Conservation (phyloP, 1,140 invertebrate species). For the Andricus grossulariae region DNA sequence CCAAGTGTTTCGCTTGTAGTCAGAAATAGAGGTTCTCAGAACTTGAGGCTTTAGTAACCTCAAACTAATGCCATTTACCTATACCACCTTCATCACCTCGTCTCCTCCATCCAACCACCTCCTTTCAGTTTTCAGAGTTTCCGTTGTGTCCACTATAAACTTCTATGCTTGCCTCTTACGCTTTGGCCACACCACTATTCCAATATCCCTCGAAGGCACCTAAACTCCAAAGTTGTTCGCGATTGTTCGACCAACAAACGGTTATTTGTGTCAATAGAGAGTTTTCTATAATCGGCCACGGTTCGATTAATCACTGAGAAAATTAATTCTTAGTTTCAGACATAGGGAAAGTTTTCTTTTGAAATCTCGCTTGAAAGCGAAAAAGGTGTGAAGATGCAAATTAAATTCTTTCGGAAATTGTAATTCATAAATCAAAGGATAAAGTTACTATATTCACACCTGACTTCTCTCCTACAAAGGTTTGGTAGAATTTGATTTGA, state of each 20-base stretch:
- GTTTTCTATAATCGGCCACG: conserved; percentile 1
- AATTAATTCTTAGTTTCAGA: not conserved
- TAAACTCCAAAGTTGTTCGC: conserved; percentile 46
- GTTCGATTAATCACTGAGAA: not conserved
- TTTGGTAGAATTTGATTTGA: too few relatives aligned
- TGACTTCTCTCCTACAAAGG: too few relatives aligned
- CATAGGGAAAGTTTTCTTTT: not conserved
- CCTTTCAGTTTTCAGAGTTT: conserved; percentile 46
- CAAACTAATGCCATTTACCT: conserved; percentile 63
- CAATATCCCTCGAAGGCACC: conserved; percentile 45
- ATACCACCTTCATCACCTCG: conserved; percentile 30
- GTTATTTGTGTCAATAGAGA: conserved; percentile 35
- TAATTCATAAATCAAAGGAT: too few relatives aligned
- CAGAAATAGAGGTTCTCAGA: conserved; percentile 48
- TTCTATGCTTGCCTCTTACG: conserved; percentile 37
- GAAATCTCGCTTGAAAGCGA: too few relatives aligned
- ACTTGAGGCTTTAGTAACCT: conserved; percentile 57
- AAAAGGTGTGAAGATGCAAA: too few relatives aligned
- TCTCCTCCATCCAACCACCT: not conserved
- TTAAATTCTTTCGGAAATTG: too few relatives aligned
- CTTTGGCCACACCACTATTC: conserved; percentile 52
- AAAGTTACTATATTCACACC: too few relatives aligned
- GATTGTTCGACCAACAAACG: conserved; percentile 50
- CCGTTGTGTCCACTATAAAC: conserved; percentile 53
- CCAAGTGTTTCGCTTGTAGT: conserved; percentile 37